Evolutionary conservation across 2,888 invertebrate species (phyloP), one percentile per base, ranked within the genome.

Genomic region (Serripes groenlandicus): DNA sequence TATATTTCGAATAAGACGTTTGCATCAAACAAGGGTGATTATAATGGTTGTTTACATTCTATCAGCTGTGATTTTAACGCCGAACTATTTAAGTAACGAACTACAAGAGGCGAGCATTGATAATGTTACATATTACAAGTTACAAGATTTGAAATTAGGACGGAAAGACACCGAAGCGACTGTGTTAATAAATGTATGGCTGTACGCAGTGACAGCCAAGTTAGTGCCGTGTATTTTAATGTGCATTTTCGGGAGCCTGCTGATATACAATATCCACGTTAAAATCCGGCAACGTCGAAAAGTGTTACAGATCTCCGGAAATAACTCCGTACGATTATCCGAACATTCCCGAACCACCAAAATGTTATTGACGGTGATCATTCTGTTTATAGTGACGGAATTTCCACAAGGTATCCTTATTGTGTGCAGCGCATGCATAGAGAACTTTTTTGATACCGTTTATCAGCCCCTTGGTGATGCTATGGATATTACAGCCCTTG

Each of bases 171-270:
- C 91, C 1, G 87, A 89, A 37, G 77, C 89, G 0, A 86, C 91
- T 56, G 90, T 91, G 3, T 73, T 91, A 18, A 76, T 91, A 81
- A 98, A 98, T 92, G 97, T 98, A 94, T 97, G 98, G 97, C 96
- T 98, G 92, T 98, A 98, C 95, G 97, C 98, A 94, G 97, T 98
- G 18, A 96, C 98, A 85, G 97, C 98, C 88, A 99, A 99, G 95
- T 95, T 99, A 78, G 96, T 98, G 85, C 98, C 99, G 1, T 98
- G 98, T 94, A 96, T 97, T 78, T 97, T 97, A 0, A 95, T 99
- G 81, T 98, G 98, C 1, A 96, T 98, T 62, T 94, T 95, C 86
- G 95, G 95, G 23, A 91, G 92, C 75, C 89, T 95, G n/a, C 90
- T 95, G 26, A 88, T 93, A n/a, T 91, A 92, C 78, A 91, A 92